Conservation (phyloP, 2,797 vertebrate genomes). For the Chelonia mydas region DNA sequence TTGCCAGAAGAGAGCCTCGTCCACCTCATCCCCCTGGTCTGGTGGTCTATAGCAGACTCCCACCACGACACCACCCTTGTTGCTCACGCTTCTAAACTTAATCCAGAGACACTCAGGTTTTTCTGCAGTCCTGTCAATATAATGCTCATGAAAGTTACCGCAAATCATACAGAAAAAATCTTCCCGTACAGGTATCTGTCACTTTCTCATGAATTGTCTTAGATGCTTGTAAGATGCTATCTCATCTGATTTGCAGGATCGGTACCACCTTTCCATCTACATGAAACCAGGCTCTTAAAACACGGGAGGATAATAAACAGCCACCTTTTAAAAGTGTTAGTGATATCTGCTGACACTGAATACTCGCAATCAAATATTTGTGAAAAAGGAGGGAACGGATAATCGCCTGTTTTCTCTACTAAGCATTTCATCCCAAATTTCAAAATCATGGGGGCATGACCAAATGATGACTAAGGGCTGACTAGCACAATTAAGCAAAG, state of each 20-base stretch:
- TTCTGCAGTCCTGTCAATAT: neutral
- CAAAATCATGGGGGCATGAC: neutral
- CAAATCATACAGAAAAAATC: neutral
- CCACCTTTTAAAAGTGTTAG: neutral
- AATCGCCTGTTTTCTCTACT: neutral
- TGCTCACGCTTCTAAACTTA: too few relatives aligned
- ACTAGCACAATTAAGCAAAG: neutral
- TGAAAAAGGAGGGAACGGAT: neutral
- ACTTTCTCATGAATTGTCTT: fast-evolving
- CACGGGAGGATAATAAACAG: neutral
- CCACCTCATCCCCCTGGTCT: too few relatives aligned
- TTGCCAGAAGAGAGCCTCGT: too few relatives aligned
- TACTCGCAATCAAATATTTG: neutral
- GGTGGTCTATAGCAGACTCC: too few relatives aligned
- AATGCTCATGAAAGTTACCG: neutral
- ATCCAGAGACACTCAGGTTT: too few relatives aligned
- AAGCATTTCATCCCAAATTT: fast-evolving
- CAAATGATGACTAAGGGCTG: fast-evolving
- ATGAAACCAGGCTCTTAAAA: neutral
- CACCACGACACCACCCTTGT: too few relatives aligned
- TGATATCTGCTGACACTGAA: neutral
- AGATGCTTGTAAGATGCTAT: neutral
- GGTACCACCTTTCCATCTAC: neutral
- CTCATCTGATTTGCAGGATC: neutral
- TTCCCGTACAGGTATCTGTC: neutral